phyloP scores from a whole-genome alignment of 2,113 vertebrate genomes.

The Meles meles region DNA sequence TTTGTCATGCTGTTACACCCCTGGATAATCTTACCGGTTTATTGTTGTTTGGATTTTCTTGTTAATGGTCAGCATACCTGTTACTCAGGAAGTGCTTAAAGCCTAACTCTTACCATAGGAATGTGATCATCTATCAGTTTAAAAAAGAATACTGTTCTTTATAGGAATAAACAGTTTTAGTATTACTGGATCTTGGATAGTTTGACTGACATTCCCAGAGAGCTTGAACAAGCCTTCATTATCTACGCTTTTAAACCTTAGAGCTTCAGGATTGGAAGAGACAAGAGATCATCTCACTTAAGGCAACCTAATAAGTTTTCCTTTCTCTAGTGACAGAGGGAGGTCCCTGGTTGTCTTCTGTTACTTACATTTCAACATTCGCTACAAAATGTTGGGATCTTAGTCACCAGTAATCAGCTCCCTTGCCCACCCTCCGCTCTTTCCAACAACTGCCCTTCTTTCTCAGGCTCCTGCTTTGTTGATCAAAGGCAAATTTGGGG shows the following conservation, averaged over 20 bases:
- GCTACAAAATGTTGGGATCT: neutral
- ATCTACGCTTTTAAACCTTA: slow-evolving; percentile 15
- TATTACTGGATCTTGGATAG: neutral
- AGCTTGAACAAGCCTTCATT: neutral
- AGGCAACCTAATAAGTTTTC: neutral
- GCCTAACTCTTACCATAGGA: neutral
- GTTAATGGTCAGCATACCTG: neutral
- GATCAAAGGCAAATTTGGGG: neutral
- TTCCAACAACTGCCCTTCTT: neutral
- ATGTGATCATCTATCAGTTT: neutral
- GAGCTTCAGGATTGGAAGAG: neutral
- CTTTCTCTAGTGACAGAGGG: neutral
- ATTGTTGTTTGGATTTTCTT: slow-evolving; percentile 11
- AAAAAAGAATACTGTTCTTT: neutral
- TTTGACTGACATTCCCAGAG: neutral
- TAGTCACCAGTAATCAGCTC: neutral
- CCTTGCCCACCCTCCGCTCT: neutral
- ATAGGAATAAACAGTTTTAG: neutral
- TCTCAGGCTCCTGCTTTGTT: neutral
- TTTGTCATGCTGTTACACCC: neutral
- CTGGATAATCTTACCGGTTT: neutral
- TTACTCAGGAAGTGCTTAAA: neutral
- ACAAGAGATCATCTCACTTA: neutral
- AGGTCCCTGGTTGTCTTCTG: neutral
- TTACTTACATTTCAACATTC: neutral